Evolutionary conservation across 2,113 vertebrate species (phyloP).

Genomic region (Phalacrocorax aristotelis): DNA sequence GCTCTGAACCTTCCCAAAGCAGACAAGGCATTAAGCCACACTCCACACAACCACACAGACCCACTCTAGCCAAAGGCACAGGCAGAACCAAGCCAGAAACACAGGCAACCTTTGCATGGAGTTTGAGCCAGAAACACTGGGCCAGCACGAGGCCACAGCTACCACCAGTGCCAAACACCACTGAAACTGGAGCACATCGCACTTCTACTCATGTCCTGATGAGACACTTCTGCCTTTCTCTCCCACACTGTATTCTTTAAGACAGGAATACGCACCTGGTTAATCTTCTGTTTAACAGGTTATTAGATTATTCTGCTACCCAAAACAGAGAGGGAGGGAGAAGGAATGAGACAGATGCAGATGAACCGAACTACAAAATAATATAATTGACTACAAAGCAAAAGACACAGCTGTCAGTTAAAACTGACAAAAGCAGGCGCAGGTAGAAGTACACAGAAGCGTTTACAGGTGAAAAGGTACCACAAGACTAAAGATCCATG

Average conservation of each 20-base stretch:
- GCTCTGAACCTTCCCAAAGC: not conserved
- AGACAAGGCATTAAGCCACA: not conserved
- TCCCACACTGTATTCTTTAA: not conserved
- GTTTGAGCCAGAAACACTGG: not conserved
- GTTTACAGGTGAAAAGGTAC: not conserved
- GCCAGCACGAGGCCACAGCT: not conserved
- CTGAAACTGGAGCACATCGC: rapidly evolving
- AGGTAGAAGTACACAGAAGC: not conserved
- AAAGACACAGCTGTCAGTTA: not conserved
- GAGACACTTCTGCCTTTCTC: not conserved
- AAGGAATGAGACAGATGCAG: not conserved
- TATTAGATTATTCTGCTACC: not conserved
- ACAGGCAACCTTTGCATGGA: not conserved
- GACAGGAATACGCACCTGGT: not conserved
- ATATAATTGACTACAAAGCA: not conserved
- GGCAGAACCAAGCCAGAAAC: not conserved
- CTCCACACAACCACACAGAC: not conserved
- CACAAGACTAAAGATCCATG: not conserved
- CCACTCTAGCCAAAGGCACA: not conserved
- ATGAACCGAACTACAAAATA: not conserved
- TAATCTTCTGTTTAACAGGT: not conserved
- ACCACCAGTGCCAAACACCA: not conserved
- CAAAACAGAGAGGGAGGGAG: not conserved
- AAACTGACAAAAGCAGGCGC: not conserved
- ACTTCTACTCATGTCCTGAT: not conserved